Conservation (phyloP, 2,113 vertebrate species). For the Cichladusa arquata region DNA sequence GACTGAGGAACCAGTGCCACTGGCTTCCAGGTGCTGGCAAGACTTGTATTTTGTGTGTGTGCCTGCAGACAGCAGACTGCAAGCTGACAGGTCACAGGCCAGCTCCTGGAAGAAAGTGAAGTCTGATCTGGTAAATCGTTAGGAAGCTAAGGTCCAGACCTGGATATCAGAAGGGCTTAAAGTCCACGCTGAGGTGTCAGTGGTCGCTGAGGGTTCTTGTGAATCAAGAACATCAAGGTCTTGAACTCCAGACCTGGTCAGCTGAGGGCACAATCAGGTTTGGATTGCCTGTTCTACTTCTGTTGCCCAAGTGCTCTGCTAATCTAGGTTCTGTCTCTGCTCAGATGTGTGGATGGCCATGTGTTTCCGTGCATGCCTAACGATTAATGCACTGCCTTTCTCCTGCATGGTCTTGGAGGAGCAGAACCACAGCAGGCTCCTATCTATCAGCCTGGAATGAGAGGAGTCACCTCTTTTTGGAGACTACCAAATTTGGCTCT, state of each 20-base stretch:
- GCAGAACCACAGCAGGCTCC: background rate
- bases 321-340: background rate
- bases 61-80: background rate
- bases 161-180: background rate
- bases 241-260: background rate
- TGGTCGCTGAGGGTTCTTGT: background rate
- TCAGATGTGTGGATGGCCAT: accelerated
- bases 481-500: background rate
- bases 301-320: background rate
- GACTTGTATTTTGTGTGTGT: background rate
- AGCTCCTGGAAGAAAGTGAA: background rate
- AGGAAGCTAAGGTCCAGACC: background rate
- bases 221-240: background rate
- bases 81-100: background rate
- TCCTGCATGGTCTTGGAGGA: background rate
- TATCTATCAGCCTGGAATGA: background rate
- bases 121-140: background rate
- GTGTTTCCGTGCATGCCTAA: background rate
- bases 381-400: background rate
- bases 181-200: background rate
- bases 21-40: background rate
- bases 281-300: background rate
- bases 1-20: background rate
- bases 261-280: background rate
- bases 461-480: background rate